These are phyloP conservation scores for Cistogaster globosa DNA, from an alignment of 2,888 invertebrate genomes.

Conservation along the genomic window DNA sequence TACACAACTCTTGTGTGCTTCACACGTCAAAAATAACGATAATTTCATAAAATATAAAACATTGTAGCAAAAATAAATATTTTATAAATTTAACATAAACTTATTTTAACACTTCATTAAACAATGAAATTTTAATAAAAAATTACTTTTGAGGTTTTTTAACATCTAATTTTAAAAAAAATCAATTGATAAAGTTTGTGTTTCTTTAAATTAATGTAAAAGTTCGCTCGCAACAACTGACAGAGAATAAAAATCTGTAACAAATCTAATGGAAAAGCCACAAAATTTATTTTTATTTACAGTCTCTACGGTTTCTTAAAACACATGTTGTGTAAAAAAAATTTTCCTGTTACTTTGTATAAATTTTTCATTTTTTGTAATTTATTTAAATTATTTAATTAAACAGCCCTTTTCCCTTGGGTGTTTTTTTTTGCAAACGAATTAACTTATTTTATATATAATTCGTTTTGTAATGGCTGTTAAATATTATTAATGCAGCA, in stretches of 20 bases:
- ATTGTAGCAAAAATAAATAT: conserved; percentile 11
- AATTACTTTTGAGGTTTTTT: conserved; percentile 43
- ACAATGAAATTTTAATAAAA: conserved; percentile 21
- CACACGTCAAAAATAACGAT: neutral
- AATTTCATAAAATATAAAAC: conserved; percentile 19
- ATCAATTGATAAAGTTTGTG: neutral
- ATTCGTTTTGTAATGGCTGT: conserved; percentile 32
- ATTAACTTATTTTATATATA: conserved; percentile 25
- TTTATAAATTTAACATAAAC: conserved; percentile 28
- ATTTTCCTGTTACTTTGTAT: conserved; percentile 28
- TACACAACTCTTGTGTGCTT: too few species aligned
- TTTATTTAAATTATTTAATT: conserved; percentile 49
- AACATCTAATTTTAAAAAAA: neutral
- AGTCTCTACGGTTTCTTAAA: conserved; percentile 4
- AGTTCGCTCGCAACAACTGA: conserved; percentile 13
- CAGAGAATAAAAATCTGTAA: conserved; percentile 2
- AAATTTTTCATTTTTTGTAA: conserved; percentile 7
- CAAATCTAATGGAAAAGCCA: conserved; percentile 58
- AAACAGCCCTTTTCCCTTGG: conserved; percentile 23
- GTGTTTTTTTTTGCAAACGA: neutral
- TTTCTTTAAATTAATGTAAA: neutral
- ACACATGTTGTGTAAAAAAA: conserved; percentile 25
- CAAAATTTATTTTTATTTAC: conserved; percentile 36
- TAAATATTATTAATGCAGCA: conserved; percentile 18
- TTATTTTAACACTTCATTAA: conserved; percentile 46